Base-by-base conservation (phyloP, 2,797 vertebrate species). In the Melanotaenia pygmaea region DNA sequence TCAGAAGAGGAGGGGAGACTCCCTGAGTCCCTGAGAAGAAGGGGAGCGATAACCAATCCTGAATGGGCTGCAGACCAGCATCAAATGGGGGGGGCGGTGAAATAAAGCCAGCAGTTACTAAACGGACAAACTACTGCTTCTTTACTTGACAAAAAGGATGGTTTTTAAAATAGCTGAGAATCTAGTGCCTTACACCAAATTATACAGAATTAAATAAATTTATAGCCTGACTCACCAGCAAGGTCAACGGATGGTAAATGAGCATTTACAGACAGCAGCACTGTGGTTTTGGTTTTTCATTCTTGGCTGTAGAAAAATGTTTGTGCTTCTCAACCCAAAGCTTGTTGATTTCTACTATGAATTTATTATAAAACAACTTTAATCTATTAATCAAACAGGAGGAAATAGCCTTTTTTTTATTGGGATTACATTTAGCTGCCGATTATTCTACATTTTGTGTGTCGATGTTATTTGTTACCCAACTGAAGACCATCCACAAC, bases 1-100 rank as follows among this genome's bases (percentile, higher is more conserved):
- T 91, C 88, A 88, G 85, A 87, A 59, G 64, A 83, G 76, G 79
- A 86, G 81, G 76, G 53, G 54, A 87, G 81, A 77, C 75, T 79
- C 80, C 75, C 79, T 9, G 34, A 71, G 72, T 83, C 81, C 79
- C 81, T 11, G 60, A 71, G 80, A 86, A 79, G 81, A 87, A 77
- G 72, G 35, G 47, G 59, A 62, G 77, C 9, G 51, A 78, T 83
- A 86, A 86, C 84, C 89, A 89, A 89, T 86, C 83, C 68, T 63
- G 69, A 47, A 53, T 5, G 65, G 86, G 87, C 77, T 77, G 71
- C 64, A 78, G 68, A 81, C 61, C 30, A 70, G 70, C 67, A 74
- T 75, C 71, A 74, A 76, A 86, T 28, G 9, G 28, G 18, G 34
- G 54, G 34, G 65, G 65, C 24, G 13, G 38, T 24, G 64, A 20